Percentiles rank a stretch among this genome's conserved stretches.
Evolutionary conservation across 2,797 vertebrate species (phyloP).

Genomic region (Danio kyathit): DNA sequence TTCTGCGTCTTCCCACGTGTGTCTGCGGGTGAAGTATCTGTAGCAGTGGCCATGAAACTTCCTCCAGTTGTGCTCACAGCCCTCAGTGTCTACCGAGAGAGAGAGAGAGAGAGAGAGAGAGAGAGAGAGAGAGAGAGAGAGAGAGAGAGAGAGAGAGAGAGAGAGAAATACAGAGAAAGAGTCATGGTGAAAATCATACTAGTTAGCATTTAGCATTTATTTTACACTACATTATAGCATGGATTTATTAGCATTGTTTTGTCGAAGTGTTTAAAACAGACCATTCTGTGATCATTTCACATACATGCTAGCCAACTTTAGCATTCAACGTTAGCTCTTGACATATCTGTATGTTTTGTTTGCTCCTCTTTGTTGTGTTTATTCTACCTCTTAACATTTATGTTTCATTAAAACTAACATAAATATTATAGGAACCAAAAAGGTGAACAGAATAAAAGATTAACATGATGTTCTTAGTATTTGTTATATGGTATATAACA

Average conservation of each 20-base stretch:
- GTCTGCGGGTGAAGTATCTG: constrained; percentile 89
- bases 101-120: constrained; percentile 6
- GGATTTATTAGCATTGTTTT: not conserved
- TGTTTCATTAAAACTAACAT: too few species aligned
- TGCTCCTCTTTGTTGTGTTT: constrained; percentile 10
- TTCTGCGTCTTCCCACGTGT: constrained; percentile 95
- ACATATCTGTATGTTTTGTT: too few species aligned
- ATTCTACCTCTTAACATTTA: too few species aligned
- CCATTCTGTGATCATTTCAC: not conserved
- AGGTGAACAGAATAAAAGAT: too few species aligned
- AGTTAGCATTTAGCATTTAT: not conserved
- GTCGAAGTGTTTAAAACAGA: constrained; percentile 14
- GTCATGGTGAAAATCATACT: not conserved
- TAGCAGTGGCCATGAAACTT: constrained; percentile 98
- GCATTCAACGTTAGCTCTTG: too few species aligned
- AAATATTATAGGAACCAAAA: too few species aligned
- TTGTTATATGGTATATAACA: too few species aligned
- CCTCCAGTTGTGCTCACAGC: constrained; percentile 89
- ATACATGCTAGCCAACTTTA: too few species aligned
- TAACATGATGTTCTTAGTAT: too few species aligned
- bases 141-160: constrained; percentile 48
- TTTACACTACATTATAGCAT: not conserved
- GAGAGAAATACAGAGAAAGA: not conserved
- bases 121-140: not conserved
- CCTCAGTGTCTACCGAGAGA: constrained; percentile 47